Base-by-base conservation (phyloP, 2,113 vertebrate genomes). In the Promerops cafer region DNA sequence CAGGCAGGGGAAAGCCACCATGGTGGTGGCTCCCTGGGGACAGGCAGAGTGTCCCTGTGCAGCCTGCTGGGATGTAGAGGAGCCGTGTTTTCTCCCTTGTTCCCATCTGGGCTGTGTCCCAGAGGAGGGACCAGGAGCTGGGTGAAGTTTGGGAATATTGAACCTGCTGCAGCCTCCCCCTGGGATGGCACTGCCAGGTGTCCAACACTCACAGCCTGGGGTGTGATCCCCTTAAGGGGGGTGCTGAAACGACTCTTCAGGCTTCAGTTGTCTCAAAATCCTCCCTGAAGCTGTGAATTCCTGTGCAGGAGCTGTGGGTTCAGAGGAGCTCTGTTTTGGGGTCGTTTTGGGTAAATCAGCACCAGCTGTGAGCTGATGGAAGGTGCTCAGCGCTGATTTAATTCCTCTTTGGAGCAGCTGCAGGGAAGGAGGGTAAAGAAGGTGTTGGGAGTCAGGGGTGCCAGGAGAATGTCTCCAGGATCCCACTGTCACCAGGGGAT, bases 201-300 rank as follows among this genome's bases (percentile, higher is more conserved):
- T 5, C 23, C 30, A 1, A 6, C n/a, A 21, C 26, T 2, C 59
- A 37, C 3, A 6, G 40, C 31, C 40, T 3, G n/a, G 21, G 59
- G 37, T 0, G 1, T 5, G 16, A 35, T 24, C 31, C 13, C 37
- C 18, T 24, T 7, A 0, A 7, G 7, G 52, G 45, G 4, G 45
- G 12, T 11, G 28, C 33, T 39, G 83, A 6, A 9, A 26, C 44
- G 59, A 49, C 33, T 5, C 42, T 44, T 17, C 39, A 33, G 30
- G 39, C 10, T 81, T 61, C 2, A 3, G 2, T 18, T 5, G 1
- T 5, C 35, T 27, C 23, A 6, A 59, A 47, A 33, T 4, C 28
- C 24, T 45, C 44, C 56, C 12, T 2, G 2, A 6, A 49, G 68
- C 68, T 0, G 0, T 6, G 68, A 37, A 28, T 39, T 21, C 14